Base-by-base conservation (phyloP, 1,140 invertebrate genomes). In the Temnothorax curvispinosus region DNA sequence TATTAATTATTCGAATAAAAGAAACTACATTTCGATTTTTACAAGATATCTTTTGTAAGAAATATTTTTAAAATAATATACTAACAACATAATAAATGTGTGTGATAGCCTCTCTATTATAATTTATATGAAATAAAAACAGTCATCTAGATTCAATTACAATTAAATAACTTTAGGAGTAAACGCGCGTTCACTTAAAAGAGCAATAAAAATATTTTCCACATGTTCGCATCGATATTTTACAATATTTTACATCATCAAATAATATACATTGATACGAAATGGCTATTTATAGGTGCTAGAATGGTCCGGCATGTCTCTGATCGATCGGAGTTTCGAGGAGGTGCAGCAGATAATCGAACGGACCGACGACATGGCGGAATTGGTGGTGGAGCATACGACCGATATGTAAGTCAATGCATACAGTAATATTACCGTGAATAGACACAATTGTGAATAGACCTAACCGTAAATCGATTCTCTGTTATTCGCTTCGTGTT, bases 261-360 rank as follows among this genome's bases (percentile, higher is more conserved):
- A 52, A 69, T 84, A 84, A 75, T 60, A 21, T 18, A 60, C n/a
- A 35, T 21, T 15, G 18, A 27, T 60, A 47, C 41, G 8, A 84
- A 84, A 60, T 58, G 41, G 11, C 7, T 56, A 35, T 60, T 35
- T n/a, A 8, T 87, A 97, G 96, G 96, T 98, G 85, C 94, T 98
- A 8, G 97, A 98, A 93, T 98, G 98, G 98, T 96, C 97, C 82
- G 98, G 98, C 1, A 97, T 98, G 64, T 97, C 98, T 0, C 95
- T 99, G 56, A 97, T 97, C 18, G 98, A 99, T 95, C 97, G 97
- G 56, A 99, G 97, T 81, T 99, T 99, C 93, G 98, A 99, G 94
- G 98, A 99, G 94, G 97, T 97, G 41, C 91, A 93, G 58, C 94
- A 95, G 65, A 98, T 99, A 89, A 97, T 99, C 96, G 98, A 99